Evolutionary conservation across 1,140 invertebrate genomes (phyloP), one percentile per base, ranked within the genome.

Genomic region (Epicauta chinensis): DNA sequence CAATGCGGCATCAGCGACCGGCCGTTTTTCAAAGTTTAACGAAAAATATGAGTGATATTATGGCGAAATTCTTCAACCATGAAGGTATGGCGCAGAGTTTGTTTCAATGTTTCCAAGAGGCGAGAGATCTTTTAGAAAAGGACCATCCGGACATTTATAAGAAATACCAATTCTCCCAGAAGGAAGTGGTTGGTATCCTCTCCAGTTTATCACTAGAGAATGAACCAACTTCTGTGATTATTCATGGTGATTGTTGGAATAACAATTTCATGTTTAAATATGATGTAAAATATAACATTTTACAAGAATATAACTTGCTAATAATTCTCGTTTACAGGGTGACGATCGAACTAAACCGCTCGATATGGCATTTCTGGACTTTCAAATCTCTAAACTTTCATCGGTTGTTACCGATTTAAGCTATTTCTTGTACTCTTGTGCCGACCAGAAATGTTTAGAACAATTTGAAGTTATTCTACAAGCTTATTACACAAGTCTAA

Each of bases 221-320:
- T 15, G 38, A 12, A 49, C 34, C 34, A 50, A 53, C 2, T 13
- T 55, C 57, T 16, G 73, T 76, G 0, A 56, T 77, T 9, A 67
- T 71, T 41, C 76, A 78, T 56, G 77, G 77, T 6, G 76, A 78
- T 58, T 74, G 75, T 16, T 78, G 75, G 75, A 71, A 71, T 9
- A 78, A 77, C 53, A 78, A 78, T 51, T 74, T 78, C 53, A 70
- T 78, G 69, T 78, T 76, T 56, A 71, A 73, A 63, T 75, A 76
- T 50, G 50, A 72, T 16, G 66, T 63, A 53, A 49, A 49, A 29
- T 36, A 7, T 13, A 16, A 9, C 11, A 14, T 38, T 1, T n/a
- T 16, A 48, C 14, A 39, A 13, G 14, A 13, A 10, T 13, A 39
- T n/a, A 16, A 1, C 14, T n/a, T 23, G 10, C 14, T 1, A 2